Evolutionary conservation across 2,113 vertebrate genomes (phyloP).

Genomic region (Spheniscus mendiculus): DNA sequence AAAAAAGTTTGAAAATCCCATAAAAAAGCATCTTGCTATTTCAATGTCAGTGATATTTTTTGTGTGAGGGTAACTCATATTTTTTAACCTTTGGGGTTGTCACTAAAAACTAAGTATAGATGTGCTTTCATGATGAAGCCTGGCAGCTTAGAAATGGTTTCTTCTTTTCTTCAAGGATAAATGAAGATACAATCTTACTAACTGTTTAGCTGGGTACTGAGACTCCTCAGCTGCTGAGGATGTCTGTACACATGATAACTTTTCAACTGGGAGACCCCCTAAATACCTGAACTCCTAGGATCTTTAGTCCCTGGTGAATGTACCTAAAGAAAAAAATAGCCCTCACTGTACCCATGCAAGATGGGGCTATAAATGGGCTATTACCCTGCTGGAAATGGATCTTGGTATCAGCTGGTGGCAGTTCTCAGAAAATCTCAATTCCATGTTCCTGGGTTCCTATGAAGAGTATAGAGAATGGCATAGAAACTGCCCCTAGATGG

Average conservation of each 20-base stretch:
- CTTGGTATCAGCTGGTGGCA: not conserved
- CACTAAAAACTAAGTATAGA: conserved; percentile 13
- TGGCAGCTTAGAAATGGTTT: not conserved
- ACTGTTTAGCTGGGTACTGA: not conserved
- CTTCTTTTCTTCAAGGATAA: not conserved
- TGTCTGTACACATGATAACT: not conserved
- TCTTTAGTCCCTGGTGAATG: not conserved
- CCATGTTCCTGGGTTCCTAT: not conserved
- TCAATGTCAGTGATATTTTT: not conserved
- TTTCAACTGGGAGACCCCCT: not conserved
- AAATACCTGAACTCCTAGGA: not conserved
- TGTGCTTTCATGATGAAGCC: not conserved
- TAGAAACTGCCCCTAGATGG: not conserved
- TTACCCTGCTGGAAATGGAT: not conserved
- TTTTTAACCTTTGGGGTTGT: not conserved
- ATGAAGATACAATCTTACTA: not conserved
- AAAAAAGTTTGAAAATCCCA: not conserved
- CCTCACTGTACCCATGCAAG: not conserved
- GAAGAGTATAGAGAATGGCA: not conserved
- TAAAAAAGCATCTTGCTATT: not conserved
- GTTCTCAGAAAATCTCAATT: not conserved
- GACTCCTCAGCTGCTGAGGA: not conserved
- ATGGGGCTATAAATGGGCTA: not conserved
- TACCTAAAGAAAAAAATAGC: not conserved
- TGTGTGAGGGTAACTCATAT: not conserved